phyloP scores from a whole-genome alignment of 1,140 invertebrate genomes.

The Lordiphosa collinella region DNA sequence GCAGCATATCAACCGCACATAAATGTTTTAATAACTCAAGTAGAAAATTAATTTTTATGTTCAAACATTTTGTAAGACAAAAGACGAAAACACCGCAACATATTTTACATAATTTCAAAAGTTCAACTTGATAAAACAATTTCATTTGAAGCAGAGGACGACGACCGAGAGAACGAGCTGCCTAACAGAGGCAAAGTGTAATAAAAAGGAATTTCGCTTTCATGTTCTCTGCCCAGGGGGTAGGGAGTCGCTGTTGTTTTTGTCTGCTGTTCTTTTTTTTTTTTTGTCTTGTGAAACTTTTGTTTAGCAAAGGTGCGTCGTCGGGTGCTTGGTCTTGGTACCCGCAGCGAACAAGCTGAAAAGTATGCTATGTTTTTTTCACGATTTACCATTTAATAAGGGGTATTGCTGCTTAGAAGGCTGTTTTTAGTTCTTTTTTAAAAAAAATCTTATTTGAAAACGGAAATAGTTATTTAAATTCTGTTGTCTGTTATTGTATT shows the following conservation, averaged over 20 bases:
- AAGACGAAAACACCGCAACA: conserved; percentile 37
- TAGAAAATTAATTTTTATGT: conserved; percentile 61
- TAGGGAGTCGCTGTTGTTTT: neutral
- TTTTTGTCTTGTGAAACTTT: neutral
- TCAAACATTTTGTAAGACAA: conserved; percentile 22
- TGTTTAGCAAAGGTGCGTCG: conserved; percentile 3
- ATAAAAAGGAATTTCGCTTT: conserved; percentile 72
- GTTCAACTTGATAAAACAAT: conserved; percentile 72
- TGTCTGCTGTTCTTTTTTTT: conserved; percentile 36
- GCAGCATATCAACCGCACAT: conserved; percentile 15
- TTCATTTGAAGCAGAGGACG: conserved; percentile 59
- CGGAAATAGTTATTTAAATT: too few species aligned
- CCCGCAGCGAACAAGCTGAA: neutral
- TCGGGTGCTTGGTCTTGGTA: neutral
- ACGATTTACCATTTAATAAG: too few species aligned
- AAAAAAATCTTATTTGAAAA: too few species aligned
- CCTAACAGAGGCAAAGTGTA: conserved; percentile 53
- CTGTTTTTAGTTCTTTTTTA: too few species aligned
- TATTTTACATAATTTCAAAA: conserved; percentile 72
- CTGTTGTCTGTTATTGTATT: too few species aligned
- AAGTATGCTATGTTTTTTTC: neutral
- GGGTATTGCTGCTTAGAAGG: too few species aligned
- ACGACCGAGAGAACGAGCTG: neutral
- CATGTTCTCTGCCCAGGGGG: conserved; percentile 42
- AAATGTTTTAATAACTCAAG: conserved; percentile 62